Evolutionary conservation across 1,140 invertebrate species (phyloP).

Genomic region (Drosophila yakuba): DNA sequence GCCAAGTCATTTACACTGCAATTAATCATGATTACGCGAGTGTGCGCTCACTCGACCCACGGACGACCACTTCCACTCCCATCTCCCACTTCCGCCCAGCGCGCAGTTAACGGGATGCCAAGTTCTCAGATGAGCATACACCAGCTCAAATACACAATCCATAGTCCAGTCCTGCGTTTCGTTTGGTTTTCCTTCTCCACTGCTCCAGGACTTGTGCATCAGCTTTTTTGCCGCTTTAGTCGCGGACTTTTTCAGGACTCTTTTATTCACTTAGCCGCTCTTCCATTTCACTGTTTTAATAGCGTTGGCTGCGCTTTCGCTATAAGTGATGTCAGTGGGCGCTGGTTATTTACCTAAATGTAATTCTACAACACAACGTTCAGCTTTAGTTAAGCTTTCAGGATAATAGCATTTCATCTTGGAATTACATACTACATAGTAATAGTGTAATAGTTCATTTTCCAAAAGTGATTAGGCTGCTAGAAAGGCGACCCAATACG

Average conservation of each 20-base stretch:
- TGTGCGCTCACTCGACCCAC: constrained; percentile 7
- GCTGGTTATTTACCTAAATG: not conserved
- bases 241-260: constrained; percentile 28
- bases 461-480: too few relatives aligned
- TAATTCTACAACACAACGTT: not conserved
- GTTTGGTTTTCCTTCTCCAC: not conserved
- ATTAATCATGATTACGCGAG: constrained; percentile 80
- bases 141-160: not conserved
- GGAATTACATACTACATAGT: too few relatives aligned
- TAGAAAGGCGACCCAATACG: too few relatives aligned
- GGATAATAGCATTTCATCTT: too few relatives aligned
- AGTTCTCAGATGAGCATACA: not conserved
- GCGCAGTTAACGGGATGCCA: not conserved
- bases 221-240: constrained; percentile 12
- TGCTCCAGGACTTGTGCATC: too few relatives aligned
- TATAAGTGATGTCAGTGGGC: constrained; percentile 6
- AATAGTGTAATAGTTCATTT: too few relatives aligned
- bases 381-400: not conserved
- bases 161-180: not conserved
- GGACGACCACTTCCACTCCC: constrained; percentile 5
- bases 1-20: constrained; percentile 75
- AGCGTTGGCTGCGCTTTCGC: constrained; percentile 4
- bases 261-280: constrained; percentile 9
- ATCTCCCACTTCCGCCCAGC: not conserved
- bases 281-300: constrained; percentile 9